These are phyloP conservation scores for Orthosia gracilis DNA, from an alignment of 2,888 invertebrate genomes.

Conservation along the genomic window DNA sequence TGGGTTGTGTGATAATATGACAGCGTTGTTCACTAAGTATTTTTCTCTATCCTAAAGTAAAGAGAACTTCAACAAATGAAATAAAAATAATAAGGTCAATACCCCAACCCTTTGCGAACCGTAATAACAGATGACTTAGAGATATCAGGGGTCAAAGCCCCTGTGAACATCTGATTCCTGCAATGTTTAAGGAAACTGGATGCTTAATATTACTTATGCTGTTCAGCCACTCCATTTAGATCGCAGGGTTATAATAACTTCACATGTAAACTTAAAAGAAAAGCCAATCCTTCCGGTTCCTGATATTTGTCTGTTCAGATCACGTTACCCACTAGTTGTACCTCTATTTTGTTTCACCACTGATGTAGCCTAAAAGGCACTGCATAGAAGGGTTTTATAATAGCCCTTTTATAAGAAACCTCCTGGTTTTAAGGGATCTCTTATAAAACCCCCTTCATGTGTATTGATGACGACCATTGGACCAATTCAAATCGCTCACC, in stretches of 20 bases:
- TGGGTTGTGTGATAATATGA: not conserved
- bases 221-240: slow-evolving; percentile 1
- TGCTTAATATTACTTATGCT: not conserved
- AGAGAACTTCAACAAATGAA: slow-evolving; percentile 1
- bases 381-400: too few species aligned
- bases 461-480: not conserved
- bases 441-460: too few species aligned
- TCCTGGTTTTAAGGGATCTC: not conserved
- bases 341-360: not conserved
- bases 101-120: not conserved
- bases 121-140: not conserved
- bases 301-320: not conserved
- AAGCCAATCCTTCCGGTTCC: not conserved
- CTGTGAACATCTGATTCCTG: not conserved
- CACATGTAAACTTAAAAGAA: not conserved
- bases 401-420: too few species aligned
- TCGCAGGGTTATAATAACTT: not conserved
- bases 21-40: not conserved
- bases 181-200: slow-evolving; percentile 14
- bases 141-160: slow-evolving; percentile 10
- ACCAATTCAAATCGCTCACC: too few species aligned
- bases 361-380: not conserved
- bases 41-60: slow-evolving; percentile 5
- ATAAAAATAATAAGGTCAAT: not conserved
- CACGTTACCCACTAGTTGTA: not conserved